Base-by-base conservation (phyloP, 2,797 vertebrate species). In the Rhincodon typus region DNA sequence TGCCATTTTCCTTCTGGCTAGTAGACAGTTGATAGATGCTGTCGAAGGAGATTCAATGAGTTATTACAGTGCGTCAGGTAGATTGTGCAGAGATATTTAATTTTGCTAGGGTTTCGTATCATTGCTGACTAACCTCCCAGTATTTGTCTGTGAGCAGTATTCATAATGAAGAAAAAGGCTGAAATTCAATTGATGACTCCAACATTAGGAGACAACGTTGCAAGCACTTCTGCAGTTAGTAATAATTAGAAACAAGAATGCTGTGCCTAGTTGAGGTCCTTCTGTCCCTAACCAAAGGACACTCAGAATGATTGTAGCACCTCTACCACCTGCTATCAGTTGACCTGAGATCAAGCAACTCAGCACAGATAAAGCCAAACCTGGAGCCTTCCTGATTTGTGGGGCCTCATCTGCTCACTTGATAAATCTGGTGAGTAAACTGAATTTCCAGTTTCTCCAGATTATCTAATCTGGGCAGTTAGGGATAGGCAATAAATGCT, bases 371-470 rank as follows among this genome's bases (percentile, higher is more conserved):
- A 38, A 57, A n/a, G 30, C 30, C 87, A 90, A 91, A 91, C 30
- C 30, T 91, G 17, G 62, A 93, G n/a, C 62, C 66, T 69, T 42
- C 7, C n/a, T 42, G 19, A 91, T 93, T 62, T 2, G 2, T 67
- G 38, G 19, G 57, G 88, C 72, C 62, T 67, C 90, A 93, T 62
- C 90, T 93, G 62, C 62, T 67, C 34, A 67, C 62, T 38, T 23
- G 90, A 91, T 91, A 91, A 91, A 91, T 91, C n/a, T 66, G 62
- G n/a, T 67, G 62, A 67, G 34, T n/a, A 7, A 38, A 57, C 62
- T 53, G 94, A 74, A 94, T 53, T 94, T 94, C 94, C 69, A 53
- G 74, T 94, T 94, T 94, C 70, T 67, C 74, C 69, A 50, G 69
- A 13, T 34, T 94, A 74, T 12, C 57, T 62, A 62, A 62, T 62